Percentiles rank a stretch among this genome's conserved stretches.
These are phyloP conservation scores for Leptopilina syphax DNA, from an alignment of 2,888 invertebrate genomes.

Conservation along the genomic window DNA sequence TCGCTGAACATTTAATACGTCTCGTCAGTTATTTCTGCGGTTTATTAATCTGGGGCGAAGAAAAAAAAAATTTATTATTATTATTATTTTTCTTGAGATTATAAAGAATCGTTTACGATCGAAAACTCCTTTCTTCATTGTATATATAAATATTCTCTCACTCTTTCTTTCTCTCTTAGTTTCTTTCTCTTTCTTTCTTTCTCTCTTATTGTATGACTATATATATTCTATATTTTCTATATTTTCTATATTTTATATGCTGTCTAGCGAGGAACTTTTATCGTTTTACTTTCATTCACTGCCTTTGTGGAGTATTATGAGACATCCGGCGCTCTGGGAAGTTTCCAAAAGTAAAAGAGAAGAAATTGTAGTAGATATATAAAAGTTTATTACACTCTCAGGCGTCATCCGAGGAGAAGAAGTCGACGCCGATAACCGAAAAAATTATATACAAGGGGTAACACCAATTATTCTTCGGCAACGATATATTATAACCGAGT, in stretches of 20 bases:
- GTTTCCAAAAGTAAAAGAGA: slow-evolving; percentile 28
- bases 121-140: not conserved
- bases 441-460: slow-evolving; percentile 28
- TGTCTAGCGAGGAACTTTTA: slow-evolving; percentile 18
- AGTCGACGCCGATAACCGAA: slow-evolving; percentile 18
- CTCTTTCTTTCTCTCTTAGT: no score
- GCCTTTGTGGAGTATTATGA: slow-evolving; percentile 31
- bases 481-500: slow-evolving; percentile 1
- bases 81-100: slow-evolving; percentile 14
- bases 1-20: slow-evolving; percentile 7
- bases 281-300: slow-evolving; percentile 37
- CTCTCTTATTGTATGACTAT: not conserved
- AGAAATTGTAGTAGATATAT: slow-evolving; percentile 30
- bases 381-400: slow-evolving; percentile 39
- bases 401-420: slow-evolving; percentile 16
- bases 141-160: not conserved
- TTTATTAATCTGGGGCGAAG: slow-evolving; percentile 1
- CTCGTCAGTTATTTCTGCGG: slow-evolving; percentile 1
- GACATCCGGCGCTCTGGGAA: slow-evolving; percentile 21
- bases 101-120: slow-evolving; percentile 15
- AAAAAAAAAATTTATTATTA: not conserved
- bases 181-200: no score
- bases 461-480: slow-evolving; percentile 24
- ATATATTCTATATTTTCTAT: not conserved
- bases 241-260: not conserved